Percentiles rank a stretch among this genome's conserved stretches.
Conservation (phyloP, 2,888 invertebrate species). For the Leucoma salicis region DNA sequence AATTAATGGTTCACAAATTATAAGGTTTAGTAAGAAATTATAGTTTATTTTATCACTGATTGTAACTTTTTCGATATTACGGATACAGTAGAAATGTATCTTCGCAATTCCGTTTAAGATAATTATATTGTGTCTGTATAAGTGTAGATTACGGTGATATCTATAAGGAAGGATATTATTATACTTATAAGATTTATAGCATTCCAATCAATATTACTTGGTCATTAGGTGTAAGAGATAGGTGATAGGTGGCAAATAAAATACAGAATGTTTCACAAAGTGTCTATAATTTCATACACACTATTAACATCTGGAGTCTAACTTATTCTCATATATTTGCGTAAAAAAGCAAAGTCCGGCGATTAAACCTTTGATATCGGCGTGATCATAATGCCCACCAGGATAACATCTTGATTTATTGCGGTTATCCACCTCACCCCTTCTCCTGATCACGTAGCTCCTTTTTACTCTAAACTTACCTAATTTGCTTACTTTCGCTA, state of each 20-base stretch:
- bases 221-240: too few relatives aligned
- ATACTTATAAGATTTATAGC: constrained; percentile 27
- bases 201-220: constrained; percentile 20
- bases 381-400: constrained; percentile 62
- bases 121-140: constrained; percentile 25
- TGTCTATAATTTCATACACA: too few relatives aligned
- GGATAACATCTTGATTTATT: constrained; percentile 80
- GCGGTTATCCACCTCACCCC: constrained; percentile 60
- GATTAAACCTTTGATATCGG: constrained; percentile 67
- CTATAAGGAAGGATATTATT: constrained; percentile 18
- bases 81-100: constrained; percentile 53
- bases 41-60: constrained; percentile 64
- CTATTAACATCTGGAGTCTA: too few relatives aligned
- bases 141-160: constrained; percentile 34
- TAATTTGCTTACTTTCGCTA: constrained; percentile 32
- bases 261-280: too few relatives aligned
- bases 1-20: constrained; percentile 77
- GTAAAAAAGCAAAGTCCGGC: constrained; percentile 41
- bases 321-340: constrained; percentile 19
- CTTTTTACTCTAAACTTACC: constrained; percentile 41
- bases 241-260: too few relatives aligned
- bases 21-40: constrained; percentile 71
- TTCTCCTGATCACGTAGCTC: constrained; percentile 17
- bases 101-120: constrained; percentile 32
- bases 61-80: constrained; percentile 63